Conservation (phyloP, 1,140 invertebrate species). For the Hyposmocoma kahamanoa region DNA sequence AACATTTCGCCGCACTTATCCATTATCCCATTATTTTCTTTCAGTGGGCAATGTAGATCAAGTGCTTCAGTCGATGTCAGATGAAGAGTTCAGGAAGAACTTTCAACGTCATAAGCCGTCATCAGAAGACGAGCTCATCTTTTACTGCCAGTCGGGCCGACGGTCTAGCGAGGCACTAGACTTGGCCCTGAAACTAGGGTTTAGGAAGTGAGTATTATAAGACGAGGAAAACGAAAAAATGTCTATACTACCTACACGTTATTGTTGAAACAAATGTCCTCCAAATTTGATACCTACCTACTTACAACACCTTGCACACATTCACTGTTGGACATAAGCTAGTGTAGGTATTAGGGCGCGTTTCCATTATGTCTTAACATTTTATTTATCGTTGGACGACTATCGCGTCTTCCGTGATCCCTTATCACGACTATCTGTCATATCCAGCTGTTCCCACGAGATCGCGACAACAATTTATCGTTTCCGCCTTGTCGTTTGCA, state of each 20-base stretch:
- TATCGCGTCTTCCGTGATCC: too few species aligned
- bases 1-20: too few species aligned
- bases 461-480: too few species aligned
- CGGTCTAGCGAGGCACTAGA: slow-evolving; percentile 71
- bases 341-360: not conserved
- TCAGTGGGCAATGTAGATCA: slow-evolving; percentile 65
- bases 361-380: too few species aligned
- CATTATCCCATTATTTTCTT: slow-evolving; percentile 18
- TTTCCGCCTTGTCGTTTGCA: too few species aligned
- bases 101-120: slow-evolving; percentile 68
- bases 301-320: not conserved
- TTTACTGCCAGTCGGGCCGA: slow-evolving; percentile 73
- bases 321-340: not conserved
- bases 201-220: slow-evolving; percentile 61
- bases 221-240: too few species aligned
- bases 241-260: too few species aligned
- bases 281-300: not conserved
- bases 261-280: too few species aligned
- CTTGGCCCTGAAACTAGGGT: slow-evolving; percentile 67
- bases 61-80: slow-evolving; percentile 57
- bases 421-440: too few species aligned
- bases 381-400: too few species aligned
- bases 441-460: too few species aligned
- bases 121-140: slow-evolving; percentile 68
- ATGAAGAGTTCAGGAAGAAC: slow-evolving; percentile 63